Base-by-base conservation (phyloP, 2,797 vertebrate species). In the Platalea minor region DNA sequence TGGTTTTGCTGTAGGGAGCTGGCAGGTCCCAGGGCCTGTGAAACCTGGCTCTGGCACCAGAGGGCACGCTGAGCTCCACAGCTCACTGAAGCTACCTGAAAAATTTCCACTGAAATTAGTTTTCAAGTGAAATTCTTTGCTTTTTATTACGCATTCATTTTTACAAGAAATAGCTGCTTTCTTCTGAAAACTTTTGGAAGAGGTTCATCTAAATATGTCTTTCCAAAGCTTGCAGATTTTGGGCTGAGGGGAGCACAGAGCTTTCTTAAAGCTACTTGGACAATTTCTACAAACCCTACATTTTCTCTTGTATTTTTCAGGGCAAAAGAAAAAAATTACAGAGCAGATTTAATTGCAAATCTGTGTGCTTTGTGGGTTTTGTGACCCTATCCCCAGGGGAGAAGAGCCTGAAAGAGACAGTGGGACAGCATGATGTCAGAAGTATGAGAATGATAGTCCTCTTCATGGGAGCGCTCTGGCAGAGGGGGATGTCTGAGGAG, bases 371-470 rank as follows among this genome's bases (percentile, higher is more conserved):
- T 56, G 45, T 82, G 72, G 9, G 23, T 7, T 69, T 84, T 86
- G 56, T 88, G 94, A 73, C 69, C 74, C 35, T 67, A 0, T 67
- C 33, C 46, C 68, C 9, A 20, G 78, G 37, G 29, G 35, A 85
- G 46, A 64, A 8, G n/a, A 93, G 68, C 45, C 89, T 82, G 70
- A 53, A 88, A 92, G 88, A 90, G 79, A 68, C 48, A 78, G 72
- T 61, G 46, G 76, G 78, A 24, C 50, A 70, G 88, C 41, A 5
- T 7, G 56, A 57, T 63, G 64, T 80, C 39, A 19, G 35, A n/a
- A 77, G 60, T 21, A 80, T 78, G 80, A 63, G 57, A 85, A 89
- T 26, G 85, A 64, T 88, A 80, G 96, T 93, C 90, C 75, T 92
- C 61, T 94, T 89, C 75, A 39, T 33, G 88, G 75, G 46, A 83